Evolutionary conservation across 2,113 vertebrate species (phyloP).

Genomic region (Smithornis capensis): DNA sequence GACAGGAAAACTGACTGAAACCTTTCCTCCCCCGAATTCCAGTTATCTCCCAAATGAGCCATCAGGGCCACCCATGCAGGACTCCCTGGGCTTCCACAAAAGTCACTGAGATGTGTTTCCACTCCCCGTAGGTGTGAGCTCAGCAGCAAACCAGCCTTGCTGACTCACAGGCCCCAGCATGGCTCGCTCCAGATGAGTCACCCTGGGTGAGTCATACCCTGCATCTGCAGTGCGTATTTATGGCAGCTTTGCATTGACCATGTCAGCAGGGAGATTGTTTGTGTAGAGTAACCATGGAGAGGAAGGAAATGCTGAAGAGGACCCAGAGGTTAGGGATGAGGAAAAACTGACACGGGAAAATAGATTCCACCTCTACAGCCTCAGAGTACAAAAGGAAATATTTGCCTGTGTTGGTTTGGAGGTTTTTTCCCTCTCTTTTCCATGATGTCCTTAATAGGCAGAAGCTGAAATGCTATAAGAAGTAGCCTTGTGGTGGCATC

Average conservation of each 20-base stretch:
- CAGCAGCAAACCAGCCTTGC: background rate
- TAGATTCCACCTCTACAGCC: background rate
- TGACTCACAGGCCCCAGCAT: conserved; percentile 40
- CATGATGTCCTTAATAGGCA: background rate
- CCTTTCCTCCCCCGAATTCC: background rate
- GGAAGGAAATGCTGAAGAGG: conserved; percentile 7
- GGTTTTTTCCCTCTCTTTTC: background rate
- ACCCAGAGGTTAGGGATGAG: background rate
- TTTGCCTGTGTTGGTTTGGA: background rate
- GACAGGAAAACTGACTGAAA: fast-evolving
- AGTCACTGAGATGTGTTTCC: background rate
- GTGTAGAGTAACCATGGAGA: conserved; percentile 61
- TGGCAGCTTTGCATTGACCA: background rate
- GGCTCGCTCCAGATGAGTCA: conserved; percentile 50
- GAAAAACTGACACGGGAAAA: background rate
- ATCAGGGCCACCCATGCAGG: background rate
- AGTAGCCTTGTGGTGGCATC: background rate
- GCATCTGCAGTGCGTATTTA: conserved; percentile 48
- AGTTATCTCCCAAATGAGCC: background rate
- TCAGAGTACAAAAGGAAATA: background rate
- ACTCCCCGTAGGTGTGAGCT: background rate
- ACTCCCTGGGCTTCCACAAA: background rate
- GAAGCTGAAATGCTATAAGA: background rate
- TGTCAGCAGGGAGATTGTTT: conserved; percentile 43
- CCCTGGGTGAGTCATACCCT: background rate